Evolutionary conservation across 2,113 vertebrate genomes (phyloP).

Genomic region (Osmerus eperlanus): DNA sequence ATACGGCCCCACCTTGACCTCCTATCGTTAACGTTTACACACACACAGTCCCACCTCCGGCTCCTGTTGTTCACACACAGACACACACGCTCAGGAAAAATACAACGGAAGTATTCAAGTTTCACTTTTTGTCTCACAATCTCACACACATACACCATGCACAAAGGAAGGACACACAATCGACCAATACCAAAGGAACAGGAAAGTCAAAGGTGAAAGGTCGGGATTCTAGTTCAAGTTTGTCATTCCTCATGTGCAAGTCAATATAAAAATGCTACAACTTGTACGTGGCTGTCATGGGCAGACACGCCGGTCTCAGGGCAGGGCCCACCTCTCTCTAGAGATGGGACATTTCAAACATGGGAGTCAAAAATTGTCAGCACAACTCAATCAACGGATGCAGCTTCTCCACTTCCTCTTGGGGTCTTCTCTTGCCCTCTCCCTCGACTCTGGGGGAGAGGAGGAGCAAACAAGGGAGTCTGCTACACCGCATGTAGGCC

Average conservation of each 20-base stretch:
- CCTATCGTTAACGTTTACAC: too few relatives aligned
- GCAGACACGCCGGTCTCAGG: conserved; percentile 38
- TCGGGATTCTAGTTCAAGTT: conserved; percentile 64
- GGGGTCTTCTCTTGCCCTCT: conserved; percentile 1
- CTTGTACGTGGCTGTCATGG: conserved; percentile 57
- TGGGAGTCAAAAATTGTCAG: conserved; percentile 64
- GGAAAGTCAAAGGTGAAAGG: conserved; percentile 32
- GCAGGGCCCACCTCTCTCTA: background rate
- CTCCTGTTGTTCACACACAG: too few relatives aligned
- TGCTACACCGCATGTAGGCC: conserved; percentile 21
- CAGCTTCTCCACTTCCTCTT: conserved; percentile 23
- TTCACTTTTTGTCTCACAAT: conserved; percentile 39
- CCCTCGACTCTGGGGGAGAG: conserved; percentile 1
- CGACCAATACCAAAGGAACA: conserved; percentile 37
- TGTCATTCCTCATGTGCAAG: conserved; percentile 74
- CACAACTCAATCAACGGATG: conserved; percentile 35
- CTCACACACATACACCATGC: conserved; percentile 34
- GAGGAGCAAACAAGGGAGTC: conserved; percentile 38
- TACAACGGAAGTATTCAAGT: conserved; percentile 56
- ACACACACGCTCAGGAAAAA: background rate
- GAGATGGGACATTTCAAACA: conserved; percentile 30
- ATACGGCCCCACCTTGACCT: conserved; percentile 41
- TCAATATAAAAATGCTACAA: conserved; percentile 78
- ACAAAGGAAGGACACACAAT: conserved; percentile 26
- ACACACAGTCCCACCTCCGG: too few relatives aligned